Base-by-base conservation (phyloP, 2,888 invertebrate genomes). In the Tetranychus truncatus region DNA sequence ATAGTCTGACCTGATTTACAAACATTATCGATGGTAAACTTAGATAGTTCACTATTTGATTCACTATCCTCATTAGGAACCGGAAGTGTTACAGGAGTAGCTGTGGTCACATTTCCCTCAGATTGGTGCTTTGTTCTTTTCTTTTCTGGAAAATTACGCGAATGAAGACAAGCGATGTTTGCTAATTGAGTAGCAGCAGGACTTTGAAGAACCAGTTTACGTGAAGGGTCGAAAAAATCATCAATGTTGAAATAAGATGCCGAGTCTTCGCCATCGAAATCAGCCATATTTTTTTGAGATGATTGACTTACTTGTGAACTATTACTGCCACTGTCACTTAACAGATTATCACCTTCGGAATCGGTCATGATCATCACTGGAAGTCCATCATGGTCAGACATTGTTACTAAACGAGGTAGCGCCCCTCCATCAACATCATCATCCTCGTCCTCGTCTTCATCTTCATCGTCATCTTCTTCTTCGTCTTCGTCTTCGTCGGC, bases 281-380 rank as follows among this genome's bases (percentile, higher is more conserved):
- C 94, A 0, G 92, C 92, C 88, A 94, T 89, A 82, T 94, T 94
- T 79, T 94, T 92, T 80, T 93, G 93, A 1, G 93, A 93, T 84
- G 94, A 93, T 80, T 91, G 92, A 77, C 92, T 93, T 85, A 92
- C 88, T 55, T 91, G 88, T 0, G 93, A 93, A n/a, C 93, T 93
- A 80, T 92, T 91, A 81, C 92, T 92, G n/a, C 91, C 92, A 78
- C 85, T 85, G 76, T 81, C 81, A 18, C 79, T 79, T 65, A 45
- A 24, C 18, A 74, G 45, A 21, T 55, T 75, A 24, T 73, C 77
- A 20, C 21, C 65, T 65, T 73, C 65, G 15, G 73, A 65, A 46
- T 44, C 34, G 46, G 45, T 45, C 46, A 46, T 46, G 3, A 24
- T 24, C 24, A 24, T 24, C 24, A 24, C 2, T 24, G 24, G 24